These are phyloP conservation scores for Anguilla megastoma DNA, from an alignment of 2,797 vertebrate genomes.

Conservation along the genomic window DNA sequence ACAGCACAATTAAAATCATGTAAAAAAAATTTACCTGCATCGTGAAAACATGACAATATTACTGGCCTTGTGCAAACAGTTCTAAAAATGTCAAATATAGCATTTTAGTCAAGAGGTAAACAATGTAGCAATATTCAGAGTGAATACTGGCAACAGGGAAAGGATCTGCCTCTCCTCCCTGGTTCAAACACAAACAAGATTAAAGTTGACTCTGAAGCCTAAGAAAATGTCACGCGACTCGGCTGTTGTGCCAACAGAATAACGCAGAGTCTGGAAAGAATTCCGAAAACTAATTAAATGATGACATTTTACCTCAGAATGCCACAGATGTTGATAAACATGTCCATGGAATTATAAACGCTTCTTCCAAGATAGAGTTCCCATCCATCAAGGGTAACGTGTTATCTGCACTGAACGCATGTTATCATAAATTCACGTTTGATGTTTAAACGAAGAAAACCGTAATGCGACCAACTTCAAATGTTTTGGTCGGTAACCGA, in stretches of 20 bases:
- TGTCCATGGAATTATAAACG: background rate
- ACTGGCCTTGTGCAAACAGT: background rate
- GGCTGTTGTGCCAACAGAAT: background rate
- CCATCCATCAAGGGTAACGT: background rate
- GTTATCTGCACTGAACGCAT: background rate
- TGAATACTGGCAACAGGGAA: background rate
- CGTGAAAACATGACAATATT: background rate
- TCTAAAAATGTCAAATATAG: background rate
- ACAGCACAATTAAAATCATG: background rate
- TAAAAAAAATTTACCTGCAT: background rate
- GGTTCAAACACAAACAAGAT: background rate
- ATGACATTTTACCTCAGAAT: background rate
- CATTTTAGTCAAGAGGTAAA: background rate
- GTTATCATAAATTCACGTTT: background rate
- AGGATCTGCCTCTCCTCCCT: background rate
- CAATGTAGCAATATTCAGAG: background rate
- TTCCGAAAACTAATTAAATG: background rate
- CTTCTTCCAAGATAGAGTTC: constrained; percentile 4
- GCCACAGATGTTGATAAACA: background rate
- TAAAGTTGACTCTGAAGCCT: background rate
- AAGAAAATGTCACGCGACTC: background rate
- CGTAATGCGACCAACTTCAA: background rate
- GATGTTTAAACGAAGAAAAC: background rate
- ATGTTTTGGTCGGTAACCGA: background rate
- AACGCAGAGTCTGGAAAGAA: background rate